These are phyloP conservation scores for Corythucha ciliata DNA, from an alignment of 2,888 invertebrate genomes.

Conservation along the genomic window DNA sequence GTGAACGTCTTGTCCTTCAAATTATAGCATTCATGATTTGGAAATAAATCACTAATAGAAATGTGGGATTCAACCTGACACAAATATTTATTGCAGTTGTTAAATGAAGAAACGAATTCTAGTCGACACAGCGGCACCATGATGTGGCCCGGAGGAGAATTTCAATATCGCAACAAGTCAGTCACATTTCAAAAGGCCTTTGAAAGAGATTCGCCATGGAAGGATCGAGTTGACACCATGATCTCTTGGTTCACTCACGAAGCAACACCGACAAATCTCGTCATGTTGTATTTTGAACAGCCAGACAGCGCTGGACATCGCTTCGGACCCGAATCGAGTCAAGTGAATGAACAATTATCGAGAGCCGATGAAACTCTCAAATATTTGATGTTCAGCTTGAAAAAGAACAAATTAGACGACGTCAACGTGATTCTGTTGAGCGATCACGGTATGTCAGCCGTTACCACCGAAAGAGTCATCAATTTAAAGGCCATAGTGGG, in stretches of 20 bases:
- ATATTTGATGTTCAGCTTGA: conserved; percentile 48
- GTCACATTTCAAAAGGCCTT: conserved; percentile 45
- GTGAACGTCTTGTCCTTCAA: too few species aligned
- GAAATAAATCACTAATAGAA: too few species aligned
- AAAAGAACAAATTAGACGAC: conserved; percentile 42
- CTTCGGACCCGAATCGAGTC: conserved; percentile 47
- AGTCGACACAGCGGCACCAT: conserved; percentile 48
- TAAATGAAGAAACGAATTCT: conserved; percentile 48
- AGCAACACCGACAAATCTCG: conserved; percentile 54
- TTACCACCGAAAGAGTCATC: conserved; percentile 48
- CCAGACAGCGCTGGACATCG: conserved; percentile 56
- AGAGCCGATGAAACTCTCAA: conserved; percentile 48
- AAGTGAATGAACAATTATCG: conserved; percentile 42
- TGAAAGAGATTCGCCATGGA: conserved; percentile 43
- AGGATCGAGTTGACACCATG: conserved; percentile 49
- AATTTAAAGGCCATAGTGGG: conserved; percentile 48
- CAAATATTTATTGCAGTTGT: conserved; percentile 44
- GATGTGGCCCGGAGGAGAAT: conserved; percentile 61
- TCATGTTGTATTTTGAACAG: conserved; percentile 58
- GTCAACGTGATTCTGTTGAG: conserved; percentile 59
- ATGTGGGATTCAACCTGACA: too few species aligned
- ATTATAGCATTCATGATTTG: too few species aligned
- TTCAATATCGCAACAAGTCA: conserved; percentile 45
- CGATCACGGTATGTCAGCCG: conserved; percentile 62
- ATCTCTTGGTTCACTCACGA: conserved; percentile 52